Evolutionary conservation across 1,140 invertebrate genomes (phyloP), one percentile per base, ranked within the genome.

Genomic region (Ericerus pela): DNA sequence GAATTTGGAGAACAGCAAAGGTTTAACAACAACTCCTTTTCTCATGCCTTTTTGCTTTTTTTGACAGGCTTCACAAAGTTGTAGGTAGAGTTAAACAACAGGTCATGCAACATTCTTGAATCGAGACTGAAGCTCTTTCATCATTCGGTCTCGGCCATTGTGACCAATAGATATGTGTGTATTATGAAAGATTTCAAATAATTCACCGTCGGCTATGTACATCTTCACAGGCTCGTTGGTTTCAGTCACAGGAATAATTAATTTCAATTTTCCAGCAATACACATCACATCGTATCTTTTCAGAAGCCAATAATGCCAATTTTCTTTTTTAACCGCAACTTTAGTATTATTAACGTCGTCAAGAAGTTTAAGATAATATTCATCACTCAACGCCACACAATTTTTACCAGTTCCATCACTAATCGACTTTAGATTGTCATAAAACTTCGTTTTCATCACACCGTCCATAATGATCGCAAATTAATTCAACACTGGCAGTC

Each of bases 21-120:
- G 63, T 54, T 68, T 69, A 20, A 63, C 55, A 55, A 64, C 60
- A 51, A 66, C 53, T 43, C 64, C 62, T 58, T 64, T 66, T 55
- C 64, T 67, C 41, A 36, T 55, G 20, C 55, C 57, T 20, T n/a
- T n/a, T 26, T 16, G 14, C 37, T 55, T 58, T 28, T 55, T 55
- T 20, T 43, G 51, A 20, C 55, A 57, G 1, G 8, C 30, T 20
- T 53, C 31, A 26, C 58, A 58, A 29, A 54, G 20, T 11, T 18
- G 16, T 22, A 58, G 47, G 22, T 58, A 59, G 2, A 59, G 22
- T 12, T 20, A 26, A 16, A 57, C 53, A 8, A 27, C 30, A 3
- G 53, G 28, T 14, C 28, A 28, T 26, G 51, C 58, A 12, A 58
- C 58, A 36, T 58, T 58, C 24, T 60, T 62, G 28, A 64, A 67